Evolutionary conservation across 2,113 vertebrate species (phyloP), one percentile per base, ranked within the genome.

Genomic region (Myotis davidii): DNA sequence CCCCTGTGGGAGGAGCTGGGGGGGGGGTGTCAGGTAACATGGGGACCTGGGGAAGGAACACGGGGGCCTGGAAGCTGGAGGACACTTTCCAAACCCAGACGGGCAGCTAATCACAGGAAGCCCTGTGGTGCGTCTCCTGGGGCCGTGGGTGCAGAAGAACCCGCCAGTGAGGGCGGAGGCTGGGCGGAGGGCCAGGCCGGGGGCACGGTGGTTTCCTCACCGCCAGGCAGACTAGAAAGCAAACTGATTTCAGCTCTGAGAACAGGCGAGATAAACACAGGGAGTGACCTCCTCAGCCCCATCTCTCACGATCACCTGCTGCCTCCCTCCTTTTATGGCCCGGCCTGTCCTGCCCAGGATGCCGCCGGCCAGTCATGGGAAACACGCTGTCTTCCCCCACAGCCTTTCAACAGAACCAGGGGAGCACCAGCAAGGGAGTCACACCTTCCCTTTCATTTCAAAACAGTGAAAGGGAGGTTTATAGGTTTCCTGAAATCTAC

Each of bases 341-440:
- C 1, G 10, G 34, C 12, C 82, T 9, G 59, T 42, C 12, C 45
- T 45, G 45, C n/a, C 25, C 0, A 0, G 0, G 50, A 74, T 1
- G 29, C 4, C 8, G 27, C 45, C 45, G 10, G 12, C 45, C 42
- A 13, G 52, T 29, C n/a, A 5, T 1, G 10, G 74, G 42, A 45
- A 56, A 5, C 0, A 13, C 13, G 1, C 3, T 4, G 74, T 29
- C 23, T 16, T 32, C 3, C n/a, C 50, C 0, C 0, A 14, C 14
- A 17, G 32, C 78, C 48, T 69, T 34, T 25, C 52, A 56, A 29
- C 70, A 78, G 70, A 76, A 56, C 94, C 1, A 20, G 8, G 1
- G 25, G 12, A 21, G 16, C 9, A 4, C 4, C 32, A n/a, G 85
- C 79, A 25, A 50, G 18, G 25, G 13, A 29, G 21, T 23, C 20